A percentile compares a stretch with the other conserved stretches of the same genome.
phyloP scores from a whole-genome alignment of 2,888 invertebrate genomes.

The Andrena trimmerana region DNA sequence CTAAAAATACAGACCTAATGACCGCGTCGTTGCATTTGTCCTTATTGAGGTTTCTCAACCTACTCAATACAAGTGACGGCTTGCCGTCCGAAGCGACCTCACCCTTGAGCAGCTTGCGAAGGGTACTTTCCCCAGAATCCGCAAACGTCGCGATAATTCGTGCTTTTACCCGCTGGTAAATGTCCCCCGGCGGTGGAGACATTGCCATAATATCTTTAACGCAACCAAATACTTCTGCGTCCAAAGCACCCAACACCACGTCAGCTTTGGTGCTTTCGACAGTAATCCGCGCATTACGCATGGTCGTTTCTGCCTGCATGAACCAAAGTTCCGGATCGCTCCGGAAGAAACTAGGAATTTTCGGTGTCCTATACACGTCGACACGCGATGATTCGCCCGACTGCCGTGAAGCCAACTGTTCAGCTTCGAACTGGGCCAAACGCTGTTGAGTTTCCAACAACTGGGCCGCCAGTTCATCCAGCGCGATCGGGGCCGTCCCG shows the following conservation, averaged over 20 bases:
- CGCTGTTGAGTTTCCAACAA: no score
- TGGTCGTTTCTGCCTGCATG: background rate
- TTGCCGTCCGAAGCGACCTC: background rate
- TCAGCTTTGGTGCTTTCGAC: background rate
- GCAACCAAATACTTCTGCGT: background rate
- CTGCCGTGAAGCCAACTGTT: background rate
- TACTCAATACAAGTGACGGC: conserved; percentile 2
- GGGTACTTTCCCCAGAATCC: background rate
- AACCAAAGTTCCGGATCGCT: conserved; percentile 1
- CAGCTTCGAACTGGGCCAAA: no score
- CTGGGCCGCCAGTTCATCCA: no score
- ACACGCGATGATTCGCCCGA: background rate
- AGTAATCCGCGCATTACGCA: background rate
- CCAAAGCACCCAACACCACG: background rate
- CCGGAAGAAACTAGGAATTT: background rate
- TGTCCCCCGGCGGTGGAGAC: background rate
- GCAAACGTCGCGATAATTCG: background rate
- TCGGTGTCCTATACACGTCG: background rate
- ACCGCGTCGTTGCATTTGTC: background rate
- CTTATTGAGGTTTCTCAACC: background rate
- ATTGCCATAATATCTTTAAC: conserved; percentile 1
- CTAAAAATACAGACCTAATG: background rate
- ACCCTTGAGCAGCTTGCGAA: background rate
- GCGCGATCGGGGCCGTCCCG: no score
- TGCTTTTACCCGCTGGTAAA: background rate